A percentile compares a stretch with the other conserved stretches of the same genome.
phyloP scores from a whole-genome alignment of 1,140 invertebrate genomes.

The Agrilus planipennis region DNA sequence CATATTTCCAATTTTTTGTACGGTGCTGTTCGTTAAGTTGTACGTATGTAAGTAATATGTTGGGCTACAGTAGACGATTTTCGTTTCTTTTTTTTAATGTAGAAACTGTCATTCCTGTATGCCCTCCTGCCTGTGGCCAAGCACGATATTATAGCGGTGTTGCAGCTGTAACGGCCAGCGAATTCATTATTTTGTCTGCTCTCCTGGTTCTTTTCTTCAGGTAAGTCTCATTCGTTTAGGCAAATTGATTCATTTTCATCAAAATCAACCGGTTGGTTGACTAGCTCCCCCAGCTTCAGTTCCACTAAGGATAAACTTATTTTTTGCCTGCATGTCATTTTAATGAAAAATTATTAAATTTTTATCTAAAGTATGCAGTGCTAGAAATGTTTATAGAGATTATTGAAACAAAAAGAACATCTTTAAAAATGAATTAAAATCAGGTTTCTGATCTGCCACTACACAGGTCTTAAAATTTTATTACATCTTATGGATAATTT shows the following conservation, averaged over 20 bases:
- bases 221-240: conserved; percentile 18
- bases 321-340: background rate
- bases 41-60: background rate
- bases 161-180: conserved; percentile 26
- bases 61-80: conserved; percentile 6
- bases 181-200: conserved; percentile 20
- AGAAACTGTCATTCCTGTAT: conserved; percentile 85
- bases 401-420: too few species aligned
- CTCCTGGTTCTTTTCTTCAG: conserved; percentile 23
- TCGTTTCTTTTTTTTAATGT: conserved; percentile 30
- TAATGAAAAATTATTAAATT: background rate
- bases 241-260: too few species aligned
- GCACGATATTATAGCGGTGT: conserved; percentile 29
- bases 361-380: too few species aligned
- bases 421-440: too few species aligned
- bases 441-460: too few species aligned
- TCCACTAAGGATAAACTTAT: background rate
- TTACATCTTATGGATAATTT: too few species aligned
- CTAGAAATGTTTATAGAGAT: too few species aligned
- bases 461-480: too few species aligned
- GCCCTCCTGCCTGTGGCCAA: conserved; percentile 81
- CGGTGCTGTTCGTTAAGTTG: too few species aligned
- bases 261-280: too few species aligned
- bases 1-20: too few species aligned
- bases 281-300: too few species aligned